Evolutionary conservation across 2,113 vertebrate genomes (phyloP), one percentile per base, ranked within the genome.

Genomic region (Grus americana): DNA sequence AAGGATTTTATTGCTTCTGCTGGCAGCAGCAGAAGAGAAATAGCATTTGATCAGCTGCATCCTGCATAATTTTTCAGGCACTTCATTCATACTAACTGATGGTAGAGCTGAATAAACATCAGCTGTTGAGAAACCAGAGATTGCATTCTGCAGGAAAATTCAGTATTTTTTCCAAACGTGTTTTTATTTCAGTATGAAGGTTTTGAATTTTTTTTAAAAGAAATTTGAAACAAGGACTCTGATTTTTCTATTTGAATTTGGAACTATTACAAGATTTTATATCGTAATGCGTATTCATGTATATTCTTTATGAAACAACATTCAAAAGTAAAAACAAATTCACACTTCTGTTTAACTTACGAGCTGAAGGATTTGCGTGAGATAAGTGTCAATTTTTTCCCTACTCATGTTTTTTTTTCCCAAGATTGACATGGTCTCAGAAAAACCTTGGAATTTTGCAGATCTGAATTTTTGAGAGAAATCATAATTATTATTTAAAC

Each of bases 321-420:
- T 38, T 70, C 26, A 55, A 52, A 79, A 49, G 2, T 40, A 29
- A 55, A 67, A 88, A 1, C 5, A 42, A 78, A 84, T 52, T 44
- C 23, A 36, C 3, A 7, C 3, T 52, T 67, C 10, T 26, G 2
- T 42, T 46, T 34, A 58, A 6, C 4, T 27, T 32, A 32, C 1
- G 4, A 73, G 5, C 8, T 74, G 42, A 73, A 71, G 13, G 11
- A 32, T 63, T 29, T 70, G 32, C 58, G 32, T 13, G 66, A n/a
- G 15, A 16, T 2, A 75, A 34, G 2, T 32, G 8, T 49, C 55
- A 30, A 2, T 57, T 16, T 18, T 61, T 81, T 74, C 26, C 32
- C 17, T 55, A 50, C 1, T 47, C 0, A 0, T 7, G 3, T 4
- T 34, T 59, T 46, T 46, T 38, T 38, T 38, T 38, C 38, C 15